A percentile compares a stretch with the other conserved stretches of the same genome.
These are phyloP conservation scores for Megatriorchis doriae DNA, from an alignment of 2,113 vertebrate species.

Conservation along the genomic window DNA sequence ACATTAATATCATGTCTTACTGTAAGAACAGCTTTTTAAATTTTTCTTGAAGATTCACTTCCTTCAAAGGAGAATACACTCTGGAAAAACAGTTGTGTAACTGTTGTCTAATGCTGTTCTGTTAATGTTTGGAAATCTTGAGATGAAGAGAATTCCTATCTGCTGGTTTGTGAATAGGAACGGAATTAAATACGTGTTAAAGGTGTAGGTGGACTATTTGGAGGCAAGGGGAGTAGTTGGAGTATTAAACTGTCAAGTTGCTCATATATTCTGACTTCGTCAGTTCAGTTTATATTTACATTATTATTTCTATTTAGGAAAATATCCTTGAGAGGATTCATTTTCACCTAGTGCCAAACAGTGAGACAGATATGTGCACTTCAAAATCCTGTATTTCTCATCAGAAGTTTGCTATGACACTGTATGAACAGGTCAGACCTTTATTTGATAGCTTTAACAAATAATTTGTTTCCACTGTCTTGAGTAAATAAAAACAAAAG, in stretches of 20 bases:
- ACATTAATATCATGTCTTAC: not conserved
- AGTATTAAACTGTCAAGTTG: not conserved
- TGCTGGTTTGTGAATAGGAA: not conserved
- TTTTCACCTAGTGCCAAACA: slow-evolving; percentile 89
- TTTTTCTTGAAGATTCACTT: not conserved
- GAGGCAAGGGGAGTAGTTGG: not conserved
- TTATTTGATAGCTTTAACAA: not conserved
- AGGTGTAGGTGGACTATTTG: not conserved
- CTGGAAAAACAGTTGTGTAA: not conserved
- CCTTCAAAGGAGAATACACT: not conserved
- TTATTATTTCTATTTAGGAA: slow-evolving; percentile 75
- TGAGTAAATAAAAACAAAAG: not conserved
- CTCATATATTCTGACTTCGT: not conserved
- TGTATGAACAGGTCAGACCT: slow-evolving; percentile 92
- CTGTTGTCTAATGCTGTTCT: not conserved
- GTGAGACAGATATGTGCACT: slow-evolving; percentile 88
- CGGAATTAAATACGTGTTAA: not conserved
- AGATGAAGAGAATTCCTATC: not conserved
- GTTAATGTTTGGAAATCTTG: not conserved
- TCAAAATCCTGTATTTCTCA: slow-evolving; percentile 96
- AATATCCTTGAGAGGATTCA: slow-evolving; percentile 95
- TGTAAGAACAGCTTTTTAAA: not conserved
- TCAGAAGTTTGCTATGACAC: slow-evolving; percentile 96
- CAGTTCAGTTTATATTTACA: not conserved
- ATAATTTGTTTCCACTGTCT: not conserved